Base-by-base conservation (phyloP, 2,888 invertebrate genomes). In the Hipparchia sbordonii region DNA sequence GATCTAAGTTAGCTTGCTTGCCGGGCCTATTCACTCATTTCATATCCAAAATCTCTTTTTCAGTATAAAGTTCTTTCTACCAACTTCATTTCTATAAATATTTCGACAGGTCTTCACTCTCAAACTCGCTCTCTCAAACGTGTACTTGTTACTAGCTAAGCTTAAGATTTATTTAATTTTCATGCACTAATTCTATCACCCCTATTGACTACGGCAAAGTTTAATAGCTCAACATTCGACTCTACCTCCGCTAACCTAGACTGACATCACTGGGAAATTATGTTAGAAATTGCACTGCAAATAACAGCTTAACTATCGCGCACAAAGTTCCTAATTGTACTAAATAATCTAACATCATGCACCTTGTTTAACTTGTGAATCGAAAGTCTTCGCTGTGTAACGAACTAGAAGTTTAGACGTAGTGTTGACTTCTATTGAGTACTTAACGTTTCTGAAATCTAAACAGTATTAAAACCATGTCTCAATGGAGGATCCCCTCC, bases 241-340 rank as follows among this genome's bases (percentile, higher is more conserved):
- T 56, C 54, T 46, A 56, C 57, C 57, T 59, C 56, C 52, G 46
- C 54, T 70, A 73, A 71, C 51, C 69, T 23, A 48, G 54, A 51
- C 46, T 60, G 69, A 72, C 72, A 67, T 72, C 70, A 67, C 62
- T 72, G 23, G 57, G 71, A 74, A 72, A 74, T 73, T 72, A 73
- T 74, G 63, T 73, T 71, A 72, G 62, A 73, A 74, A 74, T 69
- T 70, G 69, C 69, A 65, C 60, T 46, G 54, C 72, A 69, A 73
- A 73, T 74, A 75, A 75, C 76, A 67, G 72, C 70, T 70, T 71
- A 73, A 76, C 73, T 72, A 72, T 72, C 72, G 62, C 72, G 70
- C 69, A 72, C 75, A 72, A 72, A 72, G 71, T 78, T 76, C 72
- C 74, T 79, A 79, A 79, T 78, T 79, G 76, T 73, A 66, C 76